Evolutionary conservation across 1,140 invertebrate genomes (phyloP), one percentile per base, ranked within the genome.

Genomic region (Hycleus phaleratus): DNA sequence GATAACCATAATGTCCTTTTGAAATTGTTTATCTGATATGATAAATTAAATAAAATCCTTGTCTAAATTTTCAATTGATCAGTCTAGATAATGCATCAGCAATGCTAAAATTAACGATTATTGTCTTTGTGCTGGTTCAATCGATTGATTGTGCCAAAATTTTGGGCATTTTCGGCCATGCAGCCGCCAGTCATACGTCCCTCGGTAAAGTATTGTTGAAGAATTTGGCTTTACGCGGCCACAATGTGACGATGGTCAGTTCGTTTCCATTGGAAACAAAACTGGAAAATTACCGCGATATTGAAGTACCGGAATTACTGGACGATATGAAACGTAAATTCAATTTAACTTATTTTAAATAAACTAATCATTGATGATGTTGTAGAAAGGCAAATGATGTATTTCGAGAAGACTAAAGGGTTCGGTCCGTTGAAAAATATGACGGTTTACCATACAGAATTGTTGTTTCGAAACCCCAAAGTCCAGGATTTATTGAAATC

Each of bases 151-250:
- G 59, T 40, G 56, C 63, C 8, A 67, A 63, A 46, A 64, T 68
- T 26, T 38, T 68, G 5, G 59, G 56, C 9, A 38, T 67, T 7
- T 64, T 67, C 40, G 61, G 65, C 1, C 62, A 63, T 42, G 55
- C 63, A 18, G 60, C 61, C 8, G 57, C 58, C 40, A 69, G 67
- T 52, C 67, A 67, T 42, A 62, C 60, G 18, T 61, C 59, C 9
- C 52, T 69, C 32, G 61, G 50, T 62, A 75, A 81, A 38, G 80
- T 81, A 1, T 65, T 89, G 2, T 72, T 88, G 2, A 77, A 78
- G 18, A 84, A 82, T 53, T 69, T 11, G 9, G 40, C 11, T n/a
- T 0, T 4, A 10, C 40, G 40, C 11, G 40, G 40, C 10, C 52
- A 55, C 38, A 3, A 47, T 25, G 44, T 55, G 5, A 55, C 52